Evolutionary conservation across 2,113 vertebrate species (phyloP).

Genomic region (Sinocyclocheilus grahami): DNA sequence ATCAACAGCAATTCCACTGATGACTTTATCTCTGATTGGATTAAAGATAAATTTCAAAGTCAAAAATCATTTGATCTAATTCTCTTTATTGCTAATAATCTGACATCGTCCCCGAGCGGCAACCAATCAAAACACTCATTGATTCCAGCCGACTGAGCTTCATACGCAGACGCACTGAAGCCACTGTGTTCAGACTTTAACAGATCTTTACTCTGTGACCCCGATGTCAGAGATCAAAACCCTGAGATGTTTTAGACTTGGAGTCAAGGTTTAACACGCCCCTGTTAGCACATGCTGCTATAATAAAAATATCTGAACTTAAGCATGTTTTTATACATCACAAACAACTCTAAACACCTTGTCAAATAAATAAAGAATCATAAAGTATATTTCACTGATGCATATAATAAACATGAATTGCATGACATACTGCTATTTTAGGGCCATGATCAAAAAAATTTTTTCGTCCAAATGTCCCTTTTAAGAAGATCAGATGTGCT

Average conservation of each 20-base stretch:
- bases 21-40: constrained; percentile 90
- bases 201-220: constrained; percentile 50
- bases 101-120: constrained; percentile 65
- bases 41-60: constrained; percentile 85
- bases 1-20: constrained; percentile 93
- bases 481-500: too few relatives aligned
- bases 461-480: too few relatives aligned
- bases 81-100: constrained; percentile 87
- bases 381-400: too few relatives aligned
- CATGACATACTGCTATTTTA: too few relatives aligned
- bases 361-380: too few relatives aligned
- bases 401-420: too few relatives aligned
- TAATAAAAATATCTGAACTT: too few relatives aligned
- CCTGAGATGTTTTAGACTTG: background rate
- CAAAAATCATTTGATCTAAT: constrained; percentile 83
- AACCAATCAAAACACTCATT: constrained; percentile 74
- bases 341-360: too few relatives aligned
- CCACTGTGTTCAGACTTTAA: background rate
- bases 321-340: too few relatives aligned
- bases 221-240: constrained; percentile 54
- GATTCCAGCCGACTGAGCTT: constrained; percentile 67
- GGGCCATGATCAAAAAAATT: too few relatives aligned
- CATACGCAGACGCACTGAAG: background rate
- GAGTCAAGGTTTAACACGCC: background rate
- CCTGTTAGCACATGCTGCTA: background rate